A percentile compares a stretch with the other conserved stretches of the same genome.
Evolutionary conservation across 2,113 vertebrate genomes (phyloP).

Genomic region (Orycteropus afer): DNA sequence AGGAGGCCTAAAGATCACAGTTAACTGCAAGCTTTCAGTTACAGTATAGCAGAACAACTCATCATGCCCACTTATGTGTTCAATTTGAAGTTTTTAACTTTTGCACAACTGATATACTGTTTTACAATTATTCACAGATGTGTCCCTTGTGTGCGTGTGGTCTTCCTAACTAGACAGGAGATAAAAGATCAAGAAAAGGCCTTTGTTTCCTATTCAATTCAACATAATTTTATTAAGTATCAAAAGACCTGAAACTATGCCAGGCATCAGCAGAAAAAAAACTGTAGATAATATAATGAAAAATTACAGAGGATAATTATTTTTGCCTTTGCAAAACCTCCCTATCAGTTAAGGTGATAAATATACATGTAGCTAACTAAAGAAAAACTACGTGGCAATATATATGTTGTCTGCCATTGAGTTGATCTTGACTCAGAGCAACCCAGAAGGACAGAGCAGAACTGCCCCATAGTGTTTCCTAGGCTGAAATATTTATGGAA

Average conservation of each 20-base stretch:
- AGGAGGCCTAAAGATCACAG: neutral
- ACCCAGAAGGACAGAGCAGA: neutral
- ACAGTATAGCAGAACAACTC: neutral
- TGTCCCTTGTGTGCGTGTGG: neutral
- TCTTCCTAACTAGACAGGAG: neutral
- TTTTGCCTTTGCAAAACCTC: neutral
- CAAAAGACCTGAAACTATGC: neutral
- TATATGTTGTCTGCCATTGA: too few relatives aligned
- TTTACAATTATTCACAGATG: neutral
- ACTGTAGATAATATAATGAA: neutral
- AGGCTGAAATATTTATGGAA: neutral
- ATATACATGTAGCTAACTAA: neutral
- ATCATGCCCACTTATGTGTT: neutral
- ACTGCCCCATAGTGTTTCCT: neutral
- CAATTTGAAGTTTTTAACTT: neutral
- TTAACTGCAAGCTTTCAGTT: neutral
- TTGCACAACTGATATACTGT: neutral
- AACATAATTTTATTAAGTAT: constrained; percentile 31
- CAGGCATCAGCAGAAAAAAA: neutral
- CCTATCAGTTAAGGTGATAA: neutral
- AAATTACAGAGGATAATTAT: constrained; percentile 22
- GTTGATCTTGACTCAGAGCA: neutral
- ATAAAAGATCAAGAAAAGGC: neutral
- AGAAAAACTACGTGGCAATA: neutral
- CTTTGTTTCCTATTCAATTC: constrained; percentile 31